Evolutionary conservation across 2,888 invertebrate species (phyloP).

Genomic region (Pollenia griseotomentosa): DNA sequence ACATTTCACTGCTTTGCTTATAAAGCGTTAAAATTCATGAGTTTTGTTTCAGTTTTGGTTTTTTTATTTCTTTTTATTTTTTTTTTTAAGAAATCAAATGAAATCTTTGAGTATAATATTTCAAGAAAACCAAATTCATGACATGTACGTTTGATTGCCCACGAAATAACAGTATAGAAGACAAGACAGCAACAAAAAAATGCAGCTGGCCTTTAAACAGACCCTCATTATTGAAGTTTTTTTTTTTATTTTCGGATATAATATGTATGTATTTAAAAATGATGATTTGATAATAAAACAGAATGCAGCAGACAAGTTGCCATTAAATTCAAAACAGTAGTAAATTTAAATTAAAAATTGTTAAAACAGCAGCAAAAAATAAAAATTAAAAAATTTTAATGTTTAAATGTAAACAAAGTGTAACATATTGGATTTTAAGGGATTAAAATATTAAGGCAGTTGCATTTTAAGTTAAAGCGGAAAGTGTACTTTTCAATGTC

Average conservation of each 20-base stretch:
- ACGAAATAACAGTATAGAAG: slow-evolving; percentile 17
- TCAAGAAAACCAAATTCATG: slow-evolving; percentile 47
- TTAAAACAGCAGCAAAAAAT: background rate
- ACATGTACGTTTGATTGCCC: slow-evolving; percentile 28
- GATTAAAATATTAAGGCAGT: too few relatives aligned
- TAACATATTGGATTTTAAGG: too few relatives aligned
- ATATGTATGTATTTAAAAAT: slow-evolving; percentile 48
- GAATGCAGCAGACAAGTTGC: slow-evolving; percentile 1
- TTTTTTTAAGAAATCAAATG: slow-evolving; percentile 26
- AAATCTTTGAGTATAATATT: slow-evolving; percentile 56
- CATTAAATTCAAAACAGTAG: slow-evolving; percentile 36
- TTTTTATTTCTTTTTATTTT: background rate
- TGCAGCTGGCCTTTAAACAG: slow-evolving; percentile 56
- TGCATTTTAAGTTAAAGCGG: too few relatives aligned
- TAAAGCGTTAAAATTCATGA: slow-evolving; percentile 59
- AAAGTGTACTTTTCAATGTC: too few relatives aligned
- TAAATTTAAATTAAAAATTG: slow-evolving; percentile 37
- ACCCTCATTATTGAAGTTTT: slow-evolving; percentile 43
- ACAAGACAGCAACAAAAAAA: slow-evolving; percentile 14
- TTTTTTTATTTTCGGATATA: background rate
- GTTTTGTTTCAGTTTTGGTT: slow-evolving; percentile 46
- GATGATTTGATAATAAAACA: slow-evolving; percentile 59
- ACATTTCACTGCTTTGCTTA: background rate
- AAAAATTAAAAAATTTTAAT: slow-evolving; percentile 3
- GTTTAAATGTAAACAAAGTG: background rate